Evolutionary conservation across 1,140 invertebrate genomes (phyloP), one percentile per base, ranked within the genome.

Genomic region (Theocolax elegans): DNA sequence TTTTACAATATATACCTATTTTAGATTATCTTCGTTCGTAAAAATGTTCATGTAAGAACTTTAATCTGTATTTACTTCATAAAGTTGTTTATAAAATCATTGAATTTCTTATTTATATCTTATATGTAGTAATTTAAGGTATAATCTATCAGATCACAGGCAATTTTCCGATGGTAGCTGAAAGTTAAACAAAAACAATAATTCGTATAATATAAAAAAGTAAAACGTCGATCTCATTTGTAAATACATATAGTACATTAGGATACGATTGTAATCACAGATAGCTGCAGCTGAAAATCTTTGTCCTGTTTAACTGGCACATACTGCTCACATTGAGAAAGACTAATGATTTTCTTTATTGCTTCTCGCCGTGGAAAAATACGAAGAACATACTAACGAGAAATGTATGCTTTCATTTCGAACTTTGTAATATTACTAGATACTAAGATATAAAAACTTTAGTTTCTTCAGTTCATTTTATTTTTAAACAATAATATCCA

Each of bases 191-290:
- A 46, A 77, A 75, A 71, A 53, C 75, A 60, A 79, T 80, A 44
- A 17, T 38, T 17, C 7, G 44, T 31, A 29, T 35, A 54, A 54
- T 56, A 46, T 0, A 40, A 46, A 56, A 40, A 56, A 64, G 25
- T 17, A 64, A 64, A 79, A 80, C 73, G 77, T 82, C 80, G 80
- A 85, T 84, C 81, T 84, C 82, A 81, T 80, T 80, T 81, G 77
- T 81, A 80, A 81, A 78, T 79, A 80, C 51, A 44, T 40, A 56
- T 67, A 99, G 71, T 71, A 70, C 74, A 72, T 76, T 75, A 75
- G 73, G 69, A 70, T 73, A 75, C 72, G 67, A 63, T 63, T 62
- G 67, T 69, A 44, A 51, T 42, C 48, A 58, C 48, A 68, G 25
- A 10, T 62, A 68, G 35, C 38, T 31, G 46, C 58, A 62, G 44